Evolutionary conservation across 2,888 invertebrate species (phyloP).

Genomic region (Drosophila merina): DNA sequence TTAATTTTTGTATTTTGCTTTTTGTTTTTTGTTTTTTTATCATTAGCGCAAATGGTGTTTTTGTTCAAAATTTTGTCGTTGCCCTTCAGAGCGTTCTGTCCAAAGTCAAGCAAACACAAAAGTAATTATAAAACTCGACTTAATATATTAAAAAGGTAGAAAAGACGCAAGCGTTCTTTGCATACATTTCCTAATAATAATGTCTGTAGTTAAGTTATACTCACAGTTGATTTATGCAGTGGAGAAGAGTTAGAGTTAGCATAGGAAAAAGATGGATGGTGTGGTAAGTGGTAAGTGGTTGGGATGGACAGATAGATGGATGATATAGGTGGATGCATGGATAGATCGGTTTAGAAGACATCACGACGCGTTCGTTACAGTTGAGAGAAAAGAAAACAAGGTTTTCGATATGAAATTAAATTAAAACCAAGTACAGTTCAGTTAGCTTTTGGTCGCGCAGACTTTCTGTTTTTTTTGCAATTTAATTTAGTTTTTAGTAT

Average conservation of each 20-base stretch:
- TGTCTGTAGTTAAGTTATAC: conserved; percentile 63
- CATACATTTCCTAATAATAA: conserved; percentile 24
- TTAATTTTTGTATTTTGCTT: conserved; percentile 28
- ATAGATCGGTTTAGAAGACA: conserved; percentile 48
- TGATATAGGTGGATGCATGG: conserved; percentile 17
- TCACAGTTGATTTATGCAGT: conserved; percentile 76
- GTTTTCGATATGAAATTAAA: conserved; percentile 76
- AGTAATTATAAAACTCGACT: conserved; percentile 50
- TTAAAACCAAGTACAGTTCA: conserved; percentile 52
- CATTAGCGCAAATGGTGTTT: conserved; percentile 63
- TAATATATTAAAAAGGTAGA: conserved; percentile 37
- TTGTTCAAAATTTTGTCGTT: conserved; percentile 54
- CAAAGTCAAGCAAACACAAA: conserved; percentile 69
- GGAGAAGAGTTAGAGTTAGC: conserved; percentile 66
- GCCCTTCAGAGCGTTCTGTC: conserved; percentile 57
- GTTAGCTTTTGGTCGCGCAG: conserved; percentile 41
- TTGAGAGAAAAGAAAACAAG: conserved; percentile 58
- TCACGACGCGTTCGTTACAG: conserved; percentile 35
- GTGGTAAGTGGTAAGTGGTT: conserved; percentile 13
- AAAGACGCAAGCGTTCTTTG: conserved; percentile 27
- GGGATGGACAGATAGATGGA: conserved; percentile 1
- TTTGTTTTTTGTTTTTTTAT: conserved; percentile 43
- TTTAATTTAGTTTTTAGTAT: not conserved
- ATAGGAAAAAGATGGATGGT: conserved; percentile 23
- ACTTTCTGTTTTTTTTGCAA: conserved; percentile 11